These are phyloP conservation scores for Sebastiscus tertius DNA, from an alignment of 2,797 vertebrate genomes.

Conservation along the genomic window DNA sequence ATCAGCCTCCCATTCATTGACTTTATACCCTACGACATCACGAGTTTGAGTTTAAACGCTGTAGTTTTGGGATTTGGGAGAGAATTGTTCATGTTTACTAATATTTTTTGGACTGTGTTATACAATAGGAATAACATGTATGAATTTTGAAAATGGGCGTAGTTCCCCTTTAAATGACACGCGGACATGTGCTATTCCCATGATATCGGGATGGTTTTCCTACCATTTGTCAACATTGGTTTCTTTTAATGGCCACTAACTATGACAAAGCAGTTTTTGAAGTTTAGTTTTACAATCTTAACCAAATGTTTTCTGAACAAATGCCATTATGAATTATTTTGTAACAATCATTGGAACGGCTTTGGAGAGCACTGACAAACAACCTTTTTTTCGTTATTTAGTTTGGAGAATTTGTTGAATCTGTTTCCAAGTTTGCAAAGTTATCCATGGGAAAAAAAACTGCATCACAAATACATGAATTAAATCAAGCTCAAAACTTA, in stretches of 20 bases:
- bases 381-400: background rate
- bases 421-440: background rate
- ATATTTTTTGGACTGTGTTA: too few species aligned
- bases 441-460: background rate
- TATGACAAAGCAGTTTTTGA: background rate
- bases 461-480: background rate
- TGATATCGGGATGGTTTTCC: too few species aligned
- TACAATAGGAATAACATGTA: too few species aligned
- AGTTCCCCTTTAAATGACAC: too few species aligned
- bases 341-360: background rate
- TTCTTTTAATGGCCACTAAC: background rate
- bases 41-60: too few species aligned
- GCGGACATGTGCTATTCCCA: too few species aligned
- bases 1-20: too few species aligned
- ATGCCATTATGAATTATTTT: background rate
- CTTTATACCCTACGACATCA: too few species aligned
- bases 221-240: too few species aligned
- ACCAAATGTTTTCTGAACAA: background rate
- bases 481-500: conserved; percentile 4
- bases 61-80: too few species aligned
- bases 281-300: background rate
- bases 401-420: background rate
- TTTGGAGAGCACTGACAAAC: background rate
- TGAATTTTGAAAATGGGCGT: too few species aligned
- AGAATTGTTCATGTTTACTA: too few species aligned